phyloP scores from a whole-genome alignment of 2,797 vertebrate genomes.

The Rhadinocentrus ornatus region DNA sequence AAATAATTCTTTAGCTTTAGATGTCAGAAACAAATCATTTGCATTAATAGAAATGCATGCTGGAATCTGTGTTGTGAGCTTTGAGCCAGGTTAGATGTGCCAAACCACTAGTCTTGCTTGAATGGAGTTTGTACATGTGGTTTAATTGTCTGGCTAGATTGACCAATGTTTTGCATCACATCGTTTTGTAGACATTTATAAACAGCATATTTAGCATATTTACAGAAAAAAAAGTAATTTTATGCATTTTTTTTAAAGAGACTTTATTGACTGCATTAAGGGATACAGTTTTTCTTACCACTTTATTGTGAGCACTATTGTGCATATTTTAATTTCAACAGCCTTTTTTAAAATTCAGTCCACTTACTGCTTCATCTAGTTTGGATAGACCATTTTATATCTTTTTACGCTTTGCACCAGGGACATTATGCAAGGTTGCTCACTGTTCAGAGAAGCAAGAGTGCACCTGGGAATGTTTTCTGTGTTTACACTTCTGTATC shows the following conservation, averaged over 20 bases:
- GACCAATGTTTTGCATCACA: too few relatives aligned
- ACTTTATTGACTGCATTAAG: not conserved
- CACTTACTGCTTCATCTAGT: not conserved
- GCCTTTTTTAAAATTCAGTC: not conserved
- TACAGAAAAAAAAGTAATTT: not conserved
- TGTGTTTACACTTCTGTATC: conserved; percentile 21
- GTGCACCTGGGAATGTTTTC: conserved; percentile 22
- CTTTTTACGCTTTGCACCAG: conserved; percentile 7
- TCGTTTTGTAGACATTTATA: not conserved
- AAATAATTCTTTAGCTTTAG: conserved; percentile 7
- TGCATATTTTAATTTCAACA: conserved; percentile 1
- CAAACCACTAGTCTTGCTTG: not conserved
- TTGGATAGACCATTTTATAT: conserved; percentile 10
- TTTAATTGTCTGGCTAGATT: too few relatives aligned
- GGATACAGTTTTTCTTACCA: not conserved
- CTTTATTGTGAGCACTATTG: not conserved
- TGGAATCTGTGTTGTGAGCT: not conserved
- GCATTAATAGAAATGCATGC: not conserved
- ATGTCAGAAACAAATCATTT: not conserved
- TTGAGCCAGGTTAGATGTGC: not conserved
- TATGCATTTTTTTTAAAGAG: not conserved
- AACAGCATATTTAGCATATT: not conserved
- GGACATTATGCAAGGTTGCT: conserved; percentile 5
- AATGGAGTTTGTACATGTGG: not conserved
- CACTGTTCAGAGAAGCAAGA: conserved; percentile 17